Percentiles rank a stretch among this genome's conserved stretches.
These are phyloP conservation scores for Prunella fulvescens DNA, from an alignment of 2,113 vertebrate genomes.

Conservation along the genomic window DNA sequence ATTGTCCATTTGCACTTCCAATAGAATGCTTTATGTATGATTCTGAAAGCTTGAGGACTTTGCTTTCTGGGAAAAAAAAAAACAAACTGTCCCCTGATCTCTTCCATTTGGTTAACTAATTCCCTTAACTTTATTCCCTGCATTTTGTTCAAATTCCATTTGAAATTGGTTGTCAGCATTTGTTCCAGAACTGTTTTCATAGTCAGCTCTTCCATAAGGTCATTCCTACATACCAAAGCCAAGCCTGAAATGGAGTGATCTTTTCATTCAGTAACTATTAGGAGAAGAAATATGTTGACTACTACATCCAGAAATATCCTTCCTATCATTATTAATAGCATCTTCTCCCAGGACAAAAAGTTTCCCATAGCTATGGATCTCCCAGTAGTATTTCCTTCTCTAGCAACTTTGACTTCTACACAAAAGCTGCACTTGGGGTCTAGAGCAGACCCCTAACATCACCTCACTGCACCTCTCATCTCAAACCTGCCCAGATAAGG, in stretches of 20 bases:
- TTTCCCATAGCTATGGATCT: not conserved
- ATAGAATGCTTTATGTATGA: not conserved
- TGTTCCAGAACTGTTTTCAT: not conserved
- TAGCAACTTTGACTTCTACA: not conserved
- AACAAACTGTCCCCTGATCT: not conserved
- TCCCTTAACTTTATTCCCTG: not conserved
- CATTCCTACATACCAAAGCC: not conserved
- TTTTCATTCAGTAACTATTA: constrained; percentile 10
- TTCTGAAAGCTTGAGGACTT: not conserved
- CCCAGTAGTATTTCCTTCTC: not conserved
- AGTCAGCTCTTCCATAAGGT: not conserved
- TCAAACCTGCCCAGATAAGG: not conserved
- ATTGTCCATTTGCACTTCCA: not conserved
- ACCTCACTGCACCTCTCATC: not conserved
- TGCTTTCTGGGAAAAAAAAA: not conserved
- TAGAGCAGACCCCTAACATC: not conserved
- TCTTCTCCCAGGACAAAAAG: not conserved
- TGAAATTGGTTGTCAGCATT: not conserved
- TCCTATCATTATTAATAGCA: constrained; percentile 37
- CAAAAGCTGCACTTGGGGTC: not conserved
- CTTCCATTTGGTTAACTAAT: not conserved
- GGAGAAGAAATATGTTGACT: constrained; percentile 18
- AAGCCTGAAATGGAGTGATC: not conserved
- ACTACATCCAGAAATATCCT: constrained; percentile 15
- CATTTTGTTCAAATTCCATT: not conserved